A percentile compares a stretch with the other conserved stretches of the same genome.
phyloP scores from a whole-genome alignment of 1,140 invertebrate genomes.

The Pogonognathellus flavescens region DNA sequence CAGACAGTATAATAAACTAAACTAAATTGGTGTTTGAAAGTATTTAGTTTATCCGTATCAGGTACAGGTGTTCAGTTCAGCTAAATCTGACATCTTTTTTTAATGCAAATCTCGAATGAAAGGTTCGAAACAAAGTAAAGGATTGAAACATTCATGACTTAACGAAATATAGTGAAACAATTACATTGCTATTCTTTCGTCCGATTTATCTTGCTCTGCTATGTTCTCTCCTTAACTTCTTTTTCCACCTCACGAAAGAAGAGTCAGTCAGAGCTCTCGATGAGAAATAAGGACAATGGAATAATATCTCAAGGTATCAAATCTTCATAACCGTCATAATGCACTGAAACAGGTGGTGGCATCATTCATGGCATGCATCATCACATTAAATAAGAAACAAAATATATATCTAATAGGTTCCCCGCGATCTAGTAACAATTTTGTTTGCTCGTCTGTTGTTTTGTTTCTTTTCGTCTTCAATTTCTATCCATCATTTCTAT shows the following conservation, averaged over 20 bases:
- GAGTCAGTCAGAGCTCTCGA: neutral
- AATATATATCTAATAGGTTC: conserved; percentile 2
- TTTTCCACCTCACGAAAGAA: neutral
- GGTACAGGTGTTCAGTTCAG: too few species aligned
- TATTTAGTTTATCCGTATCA: too few species aligned
- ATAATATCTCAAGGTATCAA: neutral
- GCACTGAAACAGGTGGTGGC: conserved; percentile 4
- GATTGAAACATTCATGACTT: conserved; percentile 17
- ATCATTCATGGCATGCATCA: conserved; percentile 3
- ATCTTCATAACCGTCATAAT: neutral
- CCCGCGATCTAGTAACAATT: neutral
- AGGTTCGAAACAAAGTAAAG: neutral
- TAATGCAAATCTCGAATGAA: neutral
- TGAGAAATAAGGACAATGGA: conserved; percentile 14
- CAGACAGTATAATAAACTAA: too few species aligned
- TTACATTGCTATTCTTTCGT: neutral
- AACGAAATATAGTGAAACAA: conserved; percentile 5
- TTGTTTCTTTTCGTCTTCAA: neutral
- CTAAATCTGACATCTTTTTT: too few species aligned
- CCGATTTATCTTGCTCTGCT: neutral
- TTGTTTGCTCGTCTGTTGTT: neutral
- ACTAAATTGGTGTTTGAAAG: too few species aligned
- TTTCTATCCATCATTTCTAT: neutral
- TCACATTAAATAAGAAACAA: neutral
- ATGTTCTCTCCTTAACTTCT: neutral